Conservation (phyloP, 1,140 invertebrate species). For the Lineus longissimus region DNA sequence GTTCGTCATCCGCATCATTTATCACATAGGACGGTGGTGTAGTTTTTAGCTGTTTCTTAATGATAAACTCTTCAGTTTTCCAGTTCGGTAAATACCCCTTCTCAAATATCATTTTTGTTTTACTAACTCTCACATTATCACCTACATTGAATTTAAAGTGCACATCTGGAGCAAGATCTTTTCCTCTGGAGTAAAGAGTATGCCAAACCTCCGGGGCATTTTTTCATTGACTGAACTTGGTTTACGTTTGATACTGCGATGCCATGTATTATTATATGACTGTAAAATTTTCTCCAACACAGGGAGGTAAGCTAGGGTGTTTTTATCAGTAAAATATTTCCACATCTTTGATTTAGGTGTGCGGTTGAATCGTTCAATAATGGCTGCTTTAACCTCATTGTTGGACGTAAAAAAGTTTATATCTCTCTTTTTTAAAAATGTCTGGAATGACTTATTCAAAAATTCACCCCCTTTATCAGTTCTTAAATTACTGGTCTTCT, state of each 20-base stretch:
- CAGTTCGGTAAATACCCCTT: constrained; percentile 31
- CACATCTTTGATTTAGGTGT: constrained; percentile 55
- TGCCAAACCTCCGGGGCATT: neutral
- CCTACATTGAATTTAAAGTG: constrained; percentile 17
- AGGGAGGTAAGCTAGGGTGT: constrained; percentile 49
- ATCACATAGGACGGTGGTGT: constrained; percentile 14
- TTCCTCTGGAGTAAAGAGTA: neutral
- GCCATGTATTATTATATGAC: constrained; percentile 51
- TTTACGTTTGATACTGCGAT: constrained; percentile 49
- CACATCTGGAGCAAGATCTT: neutral
- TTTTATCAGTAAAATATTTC: constrained; percentile 48
- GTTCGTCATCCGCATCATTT: constrained; percentile 19
- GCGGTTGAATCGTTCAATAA: constrained; percentile 53
- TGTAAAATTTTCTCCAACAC: constrained; percentile 42
- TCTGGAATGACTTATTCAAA: constrained; percentile 12
- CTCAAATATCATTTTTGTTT: constrained; percentile 22
- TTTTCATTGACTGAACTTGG: constrained; percentile 41
- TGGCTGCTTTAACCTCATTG: constrained; percentile 50
- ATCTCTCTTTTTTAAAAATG: constrained; percentile 10
- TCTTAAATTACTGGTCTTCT: constrained; percentile 1
- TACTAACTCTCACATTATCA: constrained; percentile 30
- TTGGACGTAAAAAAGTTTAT: constrained; percentile 21
- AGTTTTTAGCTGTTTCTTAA: constrained; percentile 23
- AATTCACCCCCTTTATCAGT: constrained; percentile 19
- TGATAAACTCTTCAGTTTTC: constrained; percentile 28